Conservation (phyloP, 2,113 vertebrate species). For the Excalfactoria chinensis region DNA sequence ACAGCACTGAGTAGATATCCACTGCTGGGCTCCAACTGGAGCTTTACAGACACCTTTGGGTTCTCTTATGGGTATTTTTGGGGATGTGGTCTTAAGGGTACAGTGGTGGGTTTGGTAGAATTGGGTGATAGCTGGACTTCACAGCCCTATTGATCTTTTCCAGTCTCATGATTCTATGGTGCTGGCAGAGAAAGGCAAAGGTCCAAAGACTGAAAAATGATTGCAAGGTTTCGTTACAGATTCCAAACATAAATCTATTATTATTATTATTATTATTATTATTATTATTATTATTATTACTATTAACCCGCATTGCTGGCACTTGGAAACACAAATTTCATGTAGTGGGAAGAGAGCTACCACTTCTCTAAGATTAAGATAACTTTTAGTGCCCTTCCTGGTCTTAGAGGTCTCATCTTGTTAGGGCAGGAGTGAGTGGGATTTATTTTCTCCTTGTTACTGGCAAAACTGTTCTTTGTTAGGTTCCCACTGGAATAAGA, state of each 20-base stretch:
- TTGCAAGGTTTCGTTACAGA: not conserved
- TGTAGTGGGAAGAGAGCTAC: rapidly evolving
- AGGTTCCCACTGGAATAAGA: slow-evolving; percentile 34
- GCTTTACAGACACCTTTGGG: not conserved
- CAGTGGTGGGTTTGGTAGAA: not conserved
- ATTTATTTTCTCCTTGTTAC: not conserved
- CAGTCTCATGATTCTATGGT: not conserved
- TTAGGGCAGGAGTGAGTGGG: not conserved
- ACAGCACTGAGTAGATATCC: not conserved
- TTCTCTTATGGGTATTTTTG: rapidly evolving
- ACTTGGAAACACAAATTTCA: not conserved
- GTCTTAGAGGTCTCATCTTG: not conserved
- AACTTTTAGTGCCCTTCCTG: not conserved
- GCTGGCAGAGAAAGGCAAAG: not conserved
- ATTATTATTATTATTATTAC: not conserved
- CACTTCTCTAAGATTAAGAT: not conserved
- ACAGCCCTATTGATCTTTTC: not conserved
- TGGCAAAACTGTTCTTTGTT: slow-evolving; percentile 22
- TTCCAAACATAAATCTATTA: not conserved
- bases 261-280: not conserved
- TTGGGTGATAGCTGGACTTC: not conserved
- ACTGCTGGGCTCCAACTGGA: not conserved
- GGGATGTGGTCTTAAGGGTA: not conserved
- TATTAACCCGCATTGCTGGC: not conserved
- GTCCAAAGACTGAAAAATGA: not conserved